phyloP scores from a whole-genome alignment of 2,888 invertebrate species.

The Cylindroiulus punctatus region DNA sequence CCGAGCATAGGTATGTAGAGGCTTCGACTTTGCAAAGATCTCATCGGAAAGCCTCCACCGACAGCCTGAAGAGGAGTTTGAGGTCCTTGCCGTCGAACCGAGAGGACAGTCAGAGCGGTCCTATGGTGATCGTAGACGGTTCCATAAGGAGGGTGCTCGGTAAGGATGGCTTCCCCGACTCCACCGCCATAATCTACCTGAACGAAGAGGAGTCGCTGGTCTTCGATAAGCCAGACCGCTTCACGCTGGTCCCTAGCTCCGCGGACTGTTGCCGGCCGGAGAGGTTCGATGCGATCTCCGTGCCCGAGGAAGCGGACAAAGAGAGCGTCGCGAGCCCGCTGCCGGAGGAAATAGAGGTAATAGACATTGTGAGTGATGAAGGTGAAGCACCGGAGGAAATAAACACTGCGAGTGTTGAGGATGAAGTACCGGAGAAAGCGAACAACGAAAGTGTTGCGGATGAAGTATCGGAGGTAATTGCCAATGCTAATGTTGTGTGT shows the following conservation, averaged over 20 bases:
- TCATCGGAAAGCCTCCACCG: background rate
- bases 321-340: background rate
- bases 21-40: background rate
- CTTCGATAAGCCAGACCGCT: background rate
- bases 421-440: too few species aligned
- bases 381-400: too few species aligned
- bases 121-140: background rate
- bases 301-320: background rate
- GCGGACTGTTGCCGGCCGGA: background rate
- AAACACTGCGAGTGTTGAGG: too few species aligned
- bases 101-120: background rate
- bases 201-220: background rate
- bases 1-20: background rate
- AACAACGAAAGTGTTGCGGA: too few species aligned
- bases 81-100: background rate
- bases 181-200: background rate
- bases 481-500: too few species aligned
- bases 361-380: too few species aligned
- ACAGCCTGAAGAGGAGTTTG: background rate
- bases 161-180: background rate
- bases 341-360: too few species aligned
- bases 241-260: background rate
- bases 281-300: background rate
- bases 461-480: too few species aligned
- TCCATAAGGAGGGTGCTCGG: background rate